A percentile compares a stretch with the other conserved stretches of the same genome.
These are phyloP conservation scores for Nebria brevicollis DNA, from an alignment of 2,888 invertebrate species.

Conservation along the genomic window DNA sequence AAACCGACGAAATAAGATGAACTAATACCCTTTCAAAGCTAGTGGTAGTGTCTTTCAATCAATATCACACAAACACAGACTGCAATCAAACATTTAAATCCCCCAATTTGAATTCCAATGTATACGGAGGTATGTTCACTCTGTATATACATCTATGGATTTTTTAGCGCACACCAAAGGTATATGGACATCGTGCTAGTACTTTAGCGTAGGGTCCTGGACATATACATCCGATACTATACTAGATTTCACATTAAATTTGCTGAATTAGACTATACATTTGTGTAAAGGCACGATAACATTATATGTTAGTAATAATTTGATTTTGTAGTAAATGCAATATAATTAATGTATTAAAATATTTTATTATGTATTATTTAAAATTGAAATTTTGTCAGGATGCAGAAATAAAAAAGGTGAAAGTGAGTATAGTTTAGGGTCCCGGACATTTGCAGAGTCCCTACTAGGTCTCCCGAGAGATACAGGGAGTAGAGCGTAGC, in stretches of 20 bases:
- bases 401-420: background rate
- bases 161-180: constrained; percentile 11
- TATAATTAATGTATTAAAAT: no score
- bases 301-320: no score
- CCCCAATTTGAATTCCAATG: background rate
- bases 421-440: background rate
- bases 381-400: no score
- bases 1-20: background rate
- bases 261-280: background rate
- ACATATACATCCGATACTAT: background rate
- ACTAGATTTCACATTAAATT: background rate
- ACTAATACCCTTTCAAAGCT: background rate
- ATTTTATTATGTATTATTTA: no score
- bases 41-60: background rate
- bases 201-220: background rate
- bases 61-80: background rate
- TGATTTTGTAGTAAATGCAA: no score
- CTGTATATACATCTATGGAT: background rate
- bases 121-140: constrained; percentile 3
- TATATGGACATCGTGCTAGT: constrained; percentile 12
- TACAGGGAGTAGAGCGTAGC: constrained; percentile 50
- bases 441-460: constrained; percentile 11
- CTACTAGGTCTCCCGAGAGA: constrained; percentile 52
- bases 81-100: background rate
- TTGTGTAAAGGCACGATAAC: no score